Base-by-base conservation (phyloP, 37 sponge, comb jelly and placozoan genomes). In the Axinella damicornis region DNA sequence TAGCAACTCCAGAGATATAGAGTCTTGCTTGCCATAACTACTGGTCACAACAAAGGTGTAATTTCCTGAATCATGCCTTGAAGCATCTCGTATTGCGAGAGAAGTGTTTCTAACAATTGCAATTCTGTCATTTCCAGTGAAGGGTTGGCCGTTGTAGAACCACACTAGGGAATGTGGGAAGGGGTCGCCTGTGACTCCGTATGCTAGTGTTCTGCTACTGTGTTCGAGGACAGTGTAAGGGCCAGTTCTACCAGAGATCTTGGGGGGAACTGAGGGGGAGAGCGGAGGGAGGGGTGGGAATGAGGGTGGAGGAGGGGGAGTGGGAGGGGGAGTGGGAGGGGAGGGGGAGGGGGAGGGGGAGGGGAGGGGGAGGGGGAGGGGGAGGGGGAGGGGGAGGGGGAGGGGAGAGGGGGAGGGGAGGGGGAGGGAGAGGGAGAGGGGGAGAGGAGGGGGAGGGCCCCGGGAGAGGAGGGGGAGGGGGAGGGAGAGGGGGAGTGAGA, bases 41-140 rank as follows among this genome's bases (percentile, higher is more conserved):
- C 53, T 78, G 16, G 46, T 41, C 4, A 25, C 65, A 22, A 60
- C 53, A 52, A 78, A 24, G 36, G 41, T 64, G 53, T 78, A 78
- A 25, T 40, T 27, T 11, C 79, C 79, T 1, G 79, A 38, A 37
- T 78, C 79, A 11, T 39, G 52, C 31, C 79, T 78, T 6, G 53
- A 18, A 9, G 79, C 52, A 46, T 24, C 46, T 15, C 65, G 34
- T 18, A 78, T 65, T n/a, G 17, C 66, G 18, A 78, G 39, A 2
- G 34, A 33, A 16, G 79, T 65, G 22, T 53, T 65, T 19, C 35
- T 53, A 16, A 27, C 46, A n/a, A 78, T 6, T 24, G 31, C 4
- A 1, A 78, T 28, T 2, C 65, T 34, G 2, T 24, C n/a, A 53
- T 64, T 78, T 15, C 79, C 79, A 11, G 21, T 40, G 61, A 78